Evolutionary conservation across 2,888 invertebrate species (phyloP), one percentile per base, ranked within the genome.

Genomic region (Synergus umbraculus): DNA sequence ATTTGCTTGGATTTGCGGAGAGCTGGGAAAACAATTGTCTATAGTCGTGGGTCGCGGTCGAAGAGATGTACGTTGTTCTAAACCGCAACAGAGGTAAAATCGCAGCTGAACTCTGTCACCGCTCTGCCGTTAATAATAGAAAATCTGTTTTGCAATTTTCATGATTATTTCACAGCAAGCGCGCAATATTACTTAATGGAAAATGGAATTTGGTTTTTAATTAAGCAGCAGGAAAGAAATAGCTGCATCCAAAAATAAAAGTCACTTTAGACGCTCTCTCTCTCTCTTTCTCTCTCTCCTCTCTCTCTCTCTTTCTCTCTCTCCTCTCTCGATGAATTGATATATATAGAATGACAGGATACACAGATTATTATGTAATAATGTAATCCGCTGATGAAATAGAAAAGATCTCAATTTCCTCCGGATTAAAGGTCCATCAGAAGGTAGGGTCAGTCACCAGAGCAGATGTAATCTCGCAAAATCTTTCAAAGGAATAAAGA

Each of bases 381-480:
- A 43, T 37, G 49, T 54, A 73, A 73, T 73, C 49, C 37, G 29
- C 4, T 37, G 73, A 73, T 54, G 37, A 41, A 73, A 49, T 54
- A n/a, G 49, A 15, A 60, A 54, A 46, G 29, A 29, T 73, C 49
- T 73, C 73, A 73, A 73, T 73, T 54, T 54, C n/a, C 4, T 18
- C 29, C n/a, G 73, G 73, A 73, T 73, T 73, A 73, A 54, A 49
- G 49, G 12, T 49, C 73, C 49, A 73, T 73, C 15, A 73, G 46
- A 65, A 54, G 54, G 54, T 22, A 54, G 73, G 73, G 54, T 73
- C 73, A 73, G 41, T 73, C 73, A 73, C 49, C 49, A 73, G 54
- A 73, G 49, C 73, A 73, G 73, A 73, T 73, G 73, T 73, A 73
- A 73, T 73, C 73, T 73, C 54, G 49, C 46, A 69, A 73, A 73